Base-by-base conservation (phyloP, 1,140 invertebrate genomes). In the Pseudomyrmex dendroicus region DNA sequence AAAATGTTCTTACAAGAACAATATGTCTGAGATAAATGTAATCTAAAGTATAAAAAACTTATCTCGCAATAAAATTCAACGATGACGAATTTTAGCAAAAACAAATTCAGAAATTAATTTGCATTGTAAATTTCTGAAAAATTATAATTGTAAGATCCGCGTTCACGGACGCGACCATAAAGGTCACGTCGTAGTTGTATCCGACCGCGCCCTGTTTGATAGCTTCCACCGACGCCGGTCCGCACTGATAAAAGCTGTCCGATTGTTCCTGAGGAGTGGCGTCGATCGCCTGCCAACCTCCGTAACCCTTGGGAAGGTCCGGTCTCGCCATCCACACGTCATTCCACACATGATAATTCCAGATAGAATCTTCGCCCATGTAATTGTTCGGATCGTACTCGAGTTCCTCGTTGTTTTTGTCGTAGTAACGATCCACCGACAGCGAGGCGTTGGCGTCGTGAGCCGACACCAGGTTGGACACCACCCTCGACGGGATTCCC, bases 341-440 rank as follows among this genome's bases (percentile, higher is more conserved):
- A 87, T 96, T 96, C 96, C 96, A 97, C 0, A 96, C 96, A 90
- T 97, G 96, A 88, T 96, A 97, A 89, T 97, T 96, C 96, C 95
- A 96, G 83, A 94, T 91, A 0, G 92, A 91, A 25, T 94, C 93
- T 12, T 90, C 89, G 1, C 88, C 89, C 0, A 20, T 50, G 2
- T 68, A 50, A 9, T 93, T 93, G 61, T 90, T 91, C 0, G 91
- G 92, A 62, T 94, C 92, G 52, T 91, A 89, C 0, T 92, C 91
- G 13, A 93, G 87, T 48, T 95, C 94, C 46, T 95, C 94, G 59
- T 95, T 93, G 12, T 94, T 92, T 0, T 17, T 48, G 83, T 95
- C 92, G 87, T 95, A 96, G 85, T 95, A 96, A 78, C 93, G 94
- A 89, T 97, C 96, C 44, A 96, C 94, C 4, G 96, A 96, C 0